phyloP scores from a whole-genome alignment of 2,888 invertebrate species.

The Diarsia dahlii region DNA sequence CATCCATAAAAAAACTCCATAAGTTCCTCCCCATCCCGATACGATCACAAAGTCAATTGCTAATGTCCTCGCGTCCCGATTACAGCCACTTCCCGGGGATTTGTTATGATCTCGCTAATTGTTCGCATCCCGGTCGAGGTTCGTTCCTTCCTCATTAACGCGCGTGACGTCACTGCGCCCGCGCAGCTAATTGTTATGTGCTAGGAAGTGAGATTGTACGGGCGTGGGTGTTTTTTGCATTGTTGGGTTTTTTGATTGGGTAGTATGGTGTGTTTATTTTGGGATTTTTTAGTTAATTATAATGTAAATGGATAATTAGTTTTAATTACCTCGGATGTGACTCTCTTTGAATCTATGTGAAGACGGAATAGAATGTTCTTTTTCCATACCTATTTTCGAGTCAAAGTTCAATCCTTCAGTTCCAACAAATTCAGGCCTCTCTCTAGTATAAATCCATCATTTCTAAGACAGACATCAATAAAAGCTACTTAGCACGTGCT shows the following conservation, averaged over 20 bases:
- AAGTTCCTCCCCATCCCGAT: conserved; percentile 19
- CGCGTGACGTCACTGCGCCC: conserved; percentile 71
- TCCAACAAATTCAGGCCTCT: no score
- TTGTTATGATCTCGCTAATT: conserved; percentile 90
- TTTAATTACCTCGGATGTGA: background rate
- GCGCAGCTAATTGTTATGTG: conserved; percentile 68
- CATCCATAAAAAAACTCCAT: background rate
- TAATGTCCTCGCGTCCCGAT: conserved; percentile 81
- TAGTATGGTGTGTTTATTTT: background rate
- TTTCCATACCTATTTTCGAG: no score
- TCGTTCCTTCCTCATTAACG: conserved; percentile 89
- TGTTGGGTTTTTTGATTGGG: conserved; percentile 21
- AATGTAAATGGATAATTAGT: background rate
- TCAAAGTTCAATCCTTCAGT: no score
- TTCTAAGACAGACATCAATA: no score
- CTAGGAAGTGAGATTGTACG: conserved; percentile 61
- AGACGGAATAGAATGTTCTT: no score
- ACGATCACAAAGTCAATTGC: conserved; percentile 62
- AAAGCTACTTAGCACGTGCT: no score
- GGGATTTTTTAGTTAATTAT: background rate
- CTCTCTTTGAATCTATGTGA: background rate
- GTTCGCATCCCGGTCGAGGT: conserved; percentile 88
- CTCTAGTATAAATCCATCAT: no score
- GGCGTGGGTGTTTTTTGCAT: conserved; percentile 44
- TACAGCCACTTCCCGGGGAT: conserved; percentile 85